Evolutionary conservation across 1,140 invertebrate genomes (phyloP), one percentile per base, ranked within the genome.

Genomic region (Apis dorsata): DNA sequence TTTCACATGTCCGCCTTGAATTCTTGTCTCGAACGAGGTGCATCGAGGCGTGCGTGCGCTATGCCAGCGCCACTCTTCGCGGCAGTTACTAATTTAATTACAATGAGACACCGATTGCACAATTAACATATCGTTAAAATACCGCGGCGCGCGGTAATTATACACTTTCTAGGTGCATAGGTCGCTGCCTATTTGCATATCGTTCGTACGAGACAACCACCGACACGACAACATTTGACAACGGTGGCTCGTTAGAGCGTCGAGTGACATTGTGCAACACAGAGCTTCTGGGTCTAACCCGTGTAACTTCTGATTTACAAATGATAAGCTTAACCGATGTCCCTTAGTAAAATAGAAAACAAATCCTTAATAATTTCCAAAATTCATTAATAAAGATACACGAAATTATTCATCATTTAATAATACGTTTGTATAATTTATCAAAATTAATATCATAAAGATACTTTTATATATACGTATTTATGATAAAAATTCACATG

Each of bases 91-190:
- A 83, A 83, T 83, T 83, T 83, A 83, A 83, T 83, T 83, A 83
- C 81, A 71, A 83, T 71, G 81, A 83, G 81, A 79, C 75, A 65
- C 75, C 81, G 74, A 83, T 83, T 78, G 75, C 75, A n/a, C 81
- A 57, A 83, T 83, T 83, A 83, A 79, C 81, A 79, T 83, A 79
- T 83, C 81, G 66, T 83, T 83, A 83, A 83, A 83, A 83, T 83
- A 83, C 81, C 75, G 57, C 81, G 28, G 81, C 44, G 81, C 44
- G 81, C 59, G 57, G 81, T 83, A 83, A 83, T 83, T 83, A 79
- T 83, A 83, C 81, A 57, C 81, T 83, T 83, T 83, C 81, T 79
- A 83, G 68, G 81, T 71, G 81, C 81, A 78, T 59, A 63, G 81
- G 81, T 78, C 81, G 81, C 21, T 13, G n/a, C 9, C 15, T 66